These are phyloP conservation scores for Piscicola geometra DNA, from an alignment of 2,888 invertebrate species.

Conservation along the genomic window DNA sequence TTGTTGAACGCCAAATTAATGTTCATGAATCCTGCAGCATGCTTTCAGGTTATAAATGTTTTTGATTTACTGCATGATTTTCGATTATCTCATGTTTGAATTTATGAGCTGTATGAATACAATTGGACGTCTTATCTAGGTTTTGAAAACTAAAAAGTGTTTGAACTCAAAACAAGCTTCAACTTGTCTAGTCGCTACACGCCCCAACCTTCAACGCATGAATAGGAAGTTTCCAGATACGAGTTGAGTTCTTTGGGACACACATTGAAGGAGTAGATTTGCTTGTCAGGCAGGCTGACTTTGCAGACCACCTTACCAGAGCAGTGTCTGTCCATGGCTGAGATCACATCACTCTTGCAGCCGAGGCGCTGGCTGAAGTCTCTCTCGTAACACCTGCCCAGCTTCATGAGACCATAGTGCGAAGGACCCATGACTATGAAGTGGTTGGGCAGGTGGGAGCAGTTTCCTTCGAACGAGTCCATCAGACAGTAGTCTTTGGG, in stretches of 20 bases:
- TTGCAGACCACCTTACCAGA: slow-evolving; percentile 20
- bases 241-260: slow-evolving; percentile 28
- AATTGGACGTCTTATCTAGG: no score
- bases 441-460: slow-evolving; percentile 20
- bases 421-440: slow-evolving; percentile 14
- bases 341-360: slow-evolving; percentile 20
- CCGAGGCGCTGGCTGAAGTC: slow-evolving; percentile 22
- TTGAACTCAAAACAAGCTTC: no score
- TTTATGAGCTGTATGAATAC: no score
- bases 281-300: slow-evolving; percentile 22
- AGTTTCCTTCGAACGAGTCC: slow-evolving; percentile 20
- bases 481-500: slow-evolving; percentile 23
- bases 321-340: slow-evolving; percentile 20
- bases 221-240: slow-evolving; percentile 22
- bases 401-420: slow-evolving; percentile 22
- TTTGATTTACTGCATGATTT: no score
- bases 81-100: no score
- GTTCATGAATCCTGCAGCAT: no score
- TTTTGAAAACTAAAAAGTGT: no score
- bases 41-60: no score
- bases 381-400: slow-evolving; percentile 23
- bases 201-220: slow-evolving; percentile 24
- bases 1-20: no score
- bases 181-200: no score
- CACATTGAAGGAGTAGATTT: slow-evolving; percentile 18